Percentiles rank a stretch among this genome's conserved stretches.
Conservation (phyloP, 2,888 invertebrate species). For the Lasioglossum villosulum region DNA sequence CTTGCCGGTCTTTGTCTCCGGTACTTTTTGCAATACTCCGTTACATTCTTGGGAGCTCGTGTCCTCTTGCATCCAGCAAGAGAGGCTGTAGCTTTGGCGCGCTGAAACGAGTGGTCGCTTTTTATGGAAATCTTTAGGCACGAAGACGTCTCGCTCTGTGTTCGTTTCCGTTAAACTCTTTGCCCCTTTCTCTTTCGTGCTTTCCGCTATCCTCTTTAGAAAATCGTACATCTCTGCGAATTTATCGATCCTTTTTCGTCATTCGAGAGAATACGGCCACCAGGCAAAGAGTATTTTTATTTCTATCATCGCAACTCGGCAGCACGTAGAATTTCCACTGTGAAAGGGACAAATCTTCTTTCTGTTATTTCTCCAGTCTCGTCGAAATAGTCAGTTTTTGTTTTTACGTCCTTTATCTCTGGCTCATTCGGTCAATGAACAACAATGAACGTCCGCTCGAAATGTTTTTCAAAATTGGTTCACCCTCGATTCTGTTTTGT, state of each 20-base stretch:
- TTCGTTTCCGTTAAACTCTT: conserved; percentile 35
- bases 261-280: neutral
- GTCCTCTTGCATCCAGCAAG: conserved; percentile 19
- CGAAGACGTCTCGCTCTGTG: conserved; percentile 27
- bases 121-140: conserved; percentile 32
- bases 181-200: neutral
- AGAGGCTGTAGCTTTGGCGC: neutral
- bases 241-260: neutral
- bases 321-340: neutral
- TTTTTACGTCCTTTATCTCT: neutral
- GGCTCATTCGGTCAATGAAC: neutral
- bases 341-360: neutral
- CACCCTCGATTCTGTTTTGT: neutral
- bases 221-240: neutral
- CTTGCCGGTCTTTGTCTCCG: conserved; percentile 38
- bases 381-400: neutral
- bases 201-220: neutral
- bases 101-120: conserved; percentile 31
- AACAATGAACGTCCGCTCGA: neutral
- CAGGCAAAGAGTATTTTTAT: neutral
- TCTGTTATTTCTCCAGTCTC: neutral
- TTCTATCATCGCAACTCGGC: neutral
- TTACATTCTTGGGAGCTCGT: conserved; percentile 43
- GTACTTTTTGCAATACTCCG: conserved; percentile 45
- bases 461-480: neutral